Evolutionary conservation across 2,888 invertebrate species (phyloP).

Genomic region (Xestia rhomboidea): DNA sequence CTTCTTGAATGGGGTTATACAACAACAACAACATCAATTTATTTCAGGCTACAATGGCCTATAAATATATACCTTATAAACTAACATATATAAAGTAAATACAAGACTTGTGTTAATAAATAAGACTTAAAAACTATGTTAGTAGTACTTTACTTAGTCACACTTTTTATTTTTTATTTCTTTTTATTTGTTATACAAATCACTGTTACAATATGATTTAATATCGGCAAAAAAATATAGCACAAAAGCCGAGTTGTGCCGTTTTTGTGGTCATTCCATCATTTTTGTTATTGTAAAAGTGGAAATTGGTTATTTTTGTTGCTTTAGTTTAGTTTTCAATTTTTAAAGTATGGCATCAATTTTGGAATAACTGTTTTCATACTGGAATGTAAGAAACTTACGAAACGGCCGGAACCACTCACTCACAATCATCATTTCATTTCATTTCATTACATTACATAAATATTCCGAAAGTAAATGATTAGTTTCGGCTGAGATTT

Average conservation of each 20-base stretch:
- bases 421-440: too few species aligned
- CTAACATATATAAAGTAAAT: too few species aligned
- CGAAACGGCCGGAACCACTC: neutral
- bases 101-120: too few species aligned
- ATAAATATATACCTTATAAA: too few species aligned
- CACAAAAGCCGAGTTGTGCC: neutral
- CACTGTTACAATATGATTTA: neutral
- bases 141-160: too few species aligned
- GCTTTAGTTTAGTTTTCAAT: neutral
- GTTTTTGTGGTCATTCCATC: neutral
- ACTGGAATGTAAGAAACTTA: neutral
- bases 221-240: neutral
- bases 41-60: too few species aligned
- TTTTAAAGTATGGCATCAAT: neutral
- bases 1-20: neutral
- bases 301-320: neutral
- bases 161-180: too few species aligned
- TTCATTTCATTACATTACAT: too few species aligned
- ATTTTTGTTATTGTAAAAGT: neutral
- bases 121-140: too few species aligned
- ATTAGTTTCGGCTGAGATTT: neutral
- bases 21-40: too few species aligned
- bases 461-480: neutral
- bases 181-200: conserved; percentile 9
- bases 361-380: neutral